phyloP scores from a whole-genome alignment of 2,888 invertebrate species.

The Pollenia angustigena region DNA sequence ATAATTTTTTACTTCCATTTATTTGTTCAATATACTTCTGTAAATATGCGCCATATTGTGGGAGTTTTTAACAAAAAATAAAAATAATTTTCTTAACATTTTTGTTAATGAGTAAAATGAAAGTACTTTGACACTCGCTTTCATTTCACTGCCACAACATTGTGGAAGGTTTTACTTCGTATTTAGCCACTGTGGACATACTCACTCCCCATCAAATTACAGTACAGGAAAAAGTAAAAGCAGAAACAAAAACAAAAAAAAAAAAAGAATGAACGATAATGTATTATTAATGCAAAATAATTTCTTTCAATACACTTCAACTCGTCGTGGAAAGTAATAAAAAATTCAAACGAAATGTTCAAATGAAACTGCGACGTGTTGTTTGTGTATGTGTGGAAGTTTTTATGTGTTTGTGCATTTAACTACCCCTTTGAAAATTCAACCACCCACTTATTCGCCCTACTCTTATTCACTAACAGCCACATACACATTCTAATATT shows the following conservation, averaged over 20 bases:
- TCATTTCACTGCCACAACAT: slow-evolving; percentile 31
- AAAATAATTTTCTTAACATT: background rate
- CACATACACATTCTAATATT: too few species aligned
- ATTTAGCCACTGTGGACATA: background rate
- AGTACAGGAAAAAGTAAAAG: background rate
- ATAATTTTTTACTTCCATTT: slow-evolving; percentile 14
- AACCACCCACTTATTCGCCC: background rate
- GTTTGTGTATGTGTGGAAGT: slow-evolving; percentile 1
- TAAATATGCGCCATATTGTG: slow-evolving; percentile 2
- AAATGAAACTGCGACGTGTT: background rate
- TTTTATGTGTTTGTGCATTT: background rate
- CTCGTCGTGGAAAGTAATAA: background rate
- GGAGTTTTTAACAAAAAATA: background rate
- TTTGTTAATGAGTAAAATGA: slow-evolving; percentile 46
- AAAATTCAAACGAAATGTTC: background rate
- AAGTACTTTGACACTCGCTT: slow-evolving; percentile 65
- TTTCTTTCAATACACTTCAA: slow-evolving; percentile 52
- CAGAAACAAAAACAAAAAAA: background rate
- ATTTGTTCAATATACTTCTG: slow-evolving; percentile 3
- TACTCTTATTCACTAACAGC: too few species aligned
- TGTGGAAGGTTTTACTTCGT: slow-evolving; percentile 1
- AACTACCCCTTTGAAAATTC: background rate
- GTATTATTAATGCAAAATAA: slow-evolving; percentile 71
- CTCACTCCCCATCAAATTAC: slow-evolving; percentile 2
- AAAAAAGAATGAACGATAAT: slow-evolving; percentile 38